Conservation (phyloP, 2,888 invertebrate genomes). For the Meliscaeva auricollis region DNA sequence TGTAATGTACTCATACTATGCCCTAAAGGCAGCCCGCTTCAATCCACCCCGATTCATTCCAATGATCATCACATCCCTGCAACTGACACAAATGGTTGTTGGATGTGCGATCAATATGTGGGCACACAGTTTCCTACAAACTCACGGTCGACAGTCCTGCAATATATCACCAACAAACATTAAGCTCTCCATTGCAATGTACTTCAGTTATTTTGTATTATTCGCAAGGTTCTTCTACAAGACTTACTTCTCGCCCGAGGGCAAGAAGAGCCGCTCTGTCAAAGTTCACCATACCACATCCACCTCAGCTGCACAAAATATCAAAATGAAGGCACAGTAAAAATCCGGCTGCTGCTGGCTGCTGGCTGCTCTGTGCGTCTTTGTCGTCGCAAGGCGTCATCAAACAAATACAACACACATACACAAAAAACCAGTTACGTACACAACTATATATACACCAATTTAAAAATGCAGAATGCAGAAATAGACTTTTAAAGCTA, state of each 20-base stretch:
- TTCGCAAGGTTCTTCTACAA: constrained; percentile 98
- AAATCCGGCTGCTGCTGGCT: constrained; percentile 28
- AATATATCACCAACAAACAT: constrained; percentile 94
- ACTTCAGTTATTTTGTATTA: constrained; percentile 96
- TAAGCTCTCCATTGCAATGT: constrained; percentile 96
- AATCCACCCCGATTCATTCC: constrained; percentile 93
- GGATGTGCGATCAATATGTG: constrained; percentile 96
- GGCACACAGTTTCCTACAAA: constrained; percentile 91
- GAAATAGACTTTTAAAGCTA: constrained; percentile 60
- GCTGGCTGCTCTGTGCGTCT: too few species aligned
- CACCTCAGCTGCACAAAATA: constrained; percentile 75
- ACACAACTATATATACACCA: constrained; percentile 71
- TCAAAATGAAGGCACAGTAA: constrained; percentile 82
- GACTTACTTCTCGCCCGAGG: constrained; percentile 88
- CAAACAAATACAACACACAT: constrained; percentile 62
- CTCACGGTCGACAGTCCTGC: constrained; percentile 90
- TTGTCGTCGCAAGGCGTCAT: constrained; percentile 35
- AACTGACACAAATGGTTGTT: constrained; percentile 96
- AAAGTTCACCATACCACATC: constrained; percentile 81
- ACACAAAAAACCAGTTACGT: constrained; percentile 68
- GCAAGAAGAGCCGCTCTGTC: constrained; percentile 81
- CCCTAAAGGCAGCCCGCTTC: constrained; percentile 93
- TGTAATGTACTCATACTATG: constrained; percentile 97
- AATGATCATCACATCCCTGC: constrained; percentile 95
- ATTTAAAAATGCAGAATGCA: constrained; percentile 62